phyloP scores from a whole-genome alignment of 2,113 vertebrate species.

The Odontophorus gujanensis region DNA sequence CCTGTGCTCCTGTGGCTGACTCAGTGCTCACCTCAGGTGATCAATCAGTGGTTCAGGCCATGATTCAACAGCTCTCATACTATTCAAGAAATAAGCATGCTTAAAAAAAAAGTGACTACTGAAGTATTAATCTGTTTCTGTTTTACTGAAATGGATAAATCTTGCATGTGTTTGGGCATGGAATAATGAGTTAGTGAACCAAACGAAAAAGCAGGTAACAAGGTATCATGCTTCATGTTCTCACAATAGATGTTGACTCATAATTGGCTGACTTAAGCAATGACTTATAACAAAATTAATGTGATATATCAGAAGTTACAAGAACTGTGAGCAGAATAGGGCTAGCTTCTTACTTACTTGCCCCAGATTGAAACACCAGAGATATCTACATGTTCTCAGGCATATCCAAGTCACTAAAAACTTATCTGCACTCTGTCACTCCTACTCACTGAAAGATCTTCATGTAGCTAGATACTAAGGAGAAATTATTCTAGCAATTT shows the following conservation, averaged over 20 bases:
- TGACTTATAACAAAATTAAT: neutral
- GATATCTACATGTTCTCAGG: neutral
- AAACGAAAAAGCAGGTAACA: neutral
- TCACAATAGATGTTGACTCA: neutral
- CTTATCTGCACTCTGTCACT: neutral
- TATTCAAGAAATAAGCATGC: neutral
- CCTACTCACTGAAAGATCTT: neutral
- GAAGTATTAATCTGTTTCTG: neutral
- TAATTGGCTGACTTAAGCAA: neutral
- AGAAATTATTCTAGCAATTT: neutral
- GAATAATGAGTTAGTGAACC: neutral
- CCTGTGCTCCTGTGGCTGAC: no score
- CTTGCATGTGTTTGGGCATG: no score
- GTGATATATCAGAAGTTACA: neutral
- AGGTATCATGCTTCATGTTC: neutral
- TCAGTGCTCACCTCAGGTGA: no score
- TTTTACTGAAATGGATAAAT: neutral
- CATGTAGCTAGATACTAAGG: neutral
- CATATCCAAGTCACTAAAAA: neutral
- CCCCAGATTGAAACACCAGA: neutral
- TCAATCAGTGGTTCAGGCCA: no score
- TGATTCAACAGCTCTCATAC: no score
- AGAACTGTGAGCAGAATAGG: neutral
- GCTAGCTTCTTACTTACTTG: neutral
- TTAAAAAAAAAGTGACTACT: neutral